These are phyloP conservation scores for Timandra comae DNA, from an alignment of 2,888 invertebrate species.

Conservation along the genomic window DNA sequence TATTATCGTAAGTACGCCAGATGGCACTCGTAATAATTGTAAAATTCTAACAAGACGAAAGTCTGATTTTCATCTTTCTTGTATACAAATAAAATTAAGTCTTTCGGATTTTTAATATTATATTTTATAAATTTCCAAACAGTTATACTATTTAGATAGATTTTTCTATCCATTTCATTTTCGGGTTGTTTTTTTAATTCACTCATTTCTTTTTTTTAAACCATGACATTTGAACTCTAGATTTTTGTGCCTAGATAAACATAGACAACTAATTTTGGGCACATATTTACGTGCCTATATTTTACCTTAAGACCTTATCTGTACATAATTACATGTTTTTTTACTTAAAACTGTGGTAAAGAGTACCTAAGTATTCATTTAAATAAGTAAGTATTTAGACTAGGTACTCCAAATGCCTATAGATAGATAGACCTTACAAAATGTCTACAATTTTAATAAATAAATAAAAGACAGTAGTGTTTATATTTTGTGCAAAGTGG, in stretches of 20 bases:
- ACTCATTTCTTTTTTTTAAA: no score
- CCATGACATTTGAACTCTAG: not conserved
- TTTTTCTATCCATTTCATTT: conserved; percentile 25
- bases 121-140: conserved; percentile 21
- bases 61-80: conserved; percentile 40
- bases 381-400: not conserved
- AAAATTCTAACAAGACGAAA: conserved; percentile 23
- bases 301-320: not conserved
- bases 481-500: conserved; percentile 21
- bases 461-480: conserved; percentile 25
- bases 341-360: no score
- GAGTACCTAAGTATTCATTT: not conserved
- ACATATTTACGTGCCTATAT: not conserved
- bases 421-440: not conserved
- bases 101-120: conserved; percentile 27
- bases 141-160: conserved; percentile 17
- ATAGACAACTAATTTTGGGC: not conserved
- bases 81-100: conserved; percentile 28
- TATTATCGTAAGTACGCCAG: conserved; percentile 1
- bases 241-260: not conserved
- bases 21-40: conserved; percentile 10
- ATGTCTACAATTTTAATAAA: conserved; percentile 5
- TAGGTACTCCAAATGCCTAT: not conserved
- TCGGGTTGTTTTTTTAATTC: conserved; percentile 27
- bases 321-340: not conserved